phyloP scores from a whole-genome alignment of 2,888 invertebrate genomes.

The Orgyia antiqua region DNA sequence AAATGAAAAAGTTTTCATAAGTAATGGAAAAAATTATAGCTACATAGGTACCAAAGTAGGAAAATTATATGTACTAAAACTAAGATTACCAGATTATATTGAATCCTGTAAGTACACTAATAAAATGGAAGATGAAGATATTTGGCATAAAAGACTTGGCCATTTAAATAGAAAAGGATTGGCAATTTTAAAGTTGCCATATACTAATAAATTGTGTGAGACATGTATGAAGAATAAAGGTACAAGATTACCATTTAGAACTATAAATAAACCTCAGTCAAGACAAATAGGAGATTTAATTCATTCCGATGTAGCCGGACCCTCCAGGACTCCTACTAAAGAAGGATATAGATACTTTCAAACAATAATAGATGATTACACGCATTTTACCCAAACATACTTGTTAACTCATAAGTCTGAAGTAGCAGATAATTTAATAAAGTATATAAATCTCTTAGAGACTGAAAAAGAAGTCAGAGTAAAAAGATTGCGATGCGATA shows the following conservation, averaged over 20 bases:
- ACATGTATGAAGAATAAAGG: not conserved
- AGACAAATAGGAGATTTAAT: not conserved
- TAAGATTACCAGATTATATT: no score
- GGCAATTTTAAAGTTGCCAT: not conserved
- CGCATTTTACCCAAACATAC: constrained; percentile 35
- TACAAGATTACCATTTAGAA: not conserved
- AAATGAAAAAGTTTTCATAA: no score
- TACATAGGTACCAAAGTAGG: no score
- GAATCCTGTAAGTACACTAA: no score
- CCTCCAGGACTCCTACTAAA: not conserved
- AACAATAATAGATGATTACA: constrained; percentile 37
- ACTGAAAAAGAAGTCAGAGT: constrained; percentile 29
- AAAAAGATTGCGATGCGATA: constrained; percentile 33
- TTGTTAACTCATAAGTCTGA: constrained; percentile 32
- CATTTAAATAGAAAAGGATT: not conserved
- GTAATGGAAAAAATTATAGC: no score
- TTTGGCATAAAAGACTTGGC: not conserved
- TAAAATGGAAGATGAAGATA: not conserved
- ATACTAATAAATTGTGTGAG: constrained; percentile 1
- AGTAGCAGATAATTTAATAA: constrained; percentile 18
- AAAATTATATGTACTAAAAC: no score
- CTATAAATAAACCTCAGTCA: not conserved
- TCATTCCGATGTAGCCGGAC: not conserved
- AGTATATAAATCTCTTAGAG: constrained; percentile 7
- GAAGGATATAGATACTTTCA: not conserved